Conservation (phyloP, 2,797 vertebrate genomes). For the Lates japonicus region DNA sequence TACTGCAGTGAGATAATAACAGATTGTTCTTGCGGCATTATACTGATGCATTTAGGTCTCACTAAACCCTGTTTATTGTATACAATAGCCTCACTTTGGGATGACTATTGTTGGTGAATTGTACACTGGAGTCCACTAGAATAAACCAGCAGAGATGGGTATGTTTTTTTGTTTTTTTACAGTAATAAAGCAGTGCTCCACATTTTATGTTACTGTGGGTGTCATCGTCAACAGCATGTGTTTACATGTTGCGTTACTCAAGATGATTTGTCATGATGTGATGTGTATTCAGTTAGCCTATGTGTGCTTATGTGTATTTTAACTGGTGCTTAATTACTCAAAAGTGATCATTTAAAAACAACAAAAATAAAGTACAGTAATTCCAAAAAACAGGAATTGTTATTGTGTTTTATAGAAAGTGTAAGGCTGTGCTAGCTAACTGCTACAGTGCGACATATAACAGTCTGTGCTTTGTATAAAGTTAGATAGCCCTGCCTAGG, state of each 20-base stretch:
- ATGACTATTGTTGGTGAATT: conserved; percentile 54
- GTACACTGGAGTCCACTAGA: conserved; percentile 62
- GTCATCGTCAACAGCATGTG: conserved; percentile 37
- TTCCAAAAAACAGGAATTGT: background rate
- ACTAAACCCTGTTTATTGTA: conserved; percentile 66
- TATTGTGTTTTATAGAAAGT: background rate
- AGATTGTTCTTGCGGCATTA: conserved; percentile 70
- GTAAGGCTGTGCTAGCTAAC: background rate
- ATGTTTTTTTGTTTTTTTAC: conserved; percentile 55
- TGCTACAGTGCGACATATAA: background rate
- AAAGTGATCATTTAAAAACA: background rate
- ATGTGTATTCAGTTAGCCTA: background rate
- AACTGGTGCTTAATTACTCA: conserved; percentile 10
- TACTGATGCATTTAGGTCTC: conserved; percentile 61
- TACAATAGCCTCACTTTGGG: conserved; percentile 55
- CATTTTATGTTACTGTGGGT: conserved; percentile 73
- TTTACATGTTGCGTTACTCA: conserved; percentile 7
- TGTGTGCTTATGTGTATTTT: background rate
- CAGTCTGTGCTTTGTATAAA: conserved; percentile 4
- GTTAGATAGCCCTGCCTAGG: background rate
- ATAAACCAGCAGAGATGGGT: conserved; percentile 55
- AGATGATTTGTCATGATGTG: conserved; percentile 22
- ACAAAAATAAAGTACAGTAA: background rate
- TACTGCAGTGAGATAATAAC: conserved; percentile 70
- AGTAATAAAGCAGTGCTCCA: conserved; percentile 84